Evolutionary conservation across 2,888 invertebrate genomes (phyloP).

Genomic region (Urechis unicinctus): DNA sequence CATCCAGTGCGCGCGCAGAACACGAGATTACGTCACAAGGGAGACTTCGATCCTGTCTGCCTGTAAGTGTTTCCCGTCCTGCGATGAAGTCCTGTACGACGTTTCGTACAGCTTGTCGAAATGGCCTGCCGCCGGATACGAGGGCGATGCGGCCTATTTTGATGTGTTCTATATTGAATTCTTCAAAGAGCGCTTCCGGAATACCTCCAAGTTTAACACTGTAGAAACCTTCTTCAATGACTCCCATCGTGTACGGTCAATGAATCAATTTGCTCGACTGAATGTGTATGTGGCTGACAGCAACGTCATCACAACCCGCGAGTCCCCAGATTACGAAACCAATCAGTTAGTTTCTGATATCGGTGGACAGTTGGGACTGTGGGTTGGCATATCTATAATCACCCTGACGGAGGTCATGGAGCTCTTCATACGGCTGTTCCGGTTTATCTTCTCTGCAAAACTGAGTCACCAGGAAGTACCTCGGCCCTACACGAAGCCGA

Average conservation of each 20-base stretch:
- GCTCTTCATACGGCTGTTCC: too few species aligned
- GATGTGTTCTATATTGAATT: slow-evolving; percentile 21
- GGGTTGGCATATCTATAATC: slow-evolving; percentile 23
- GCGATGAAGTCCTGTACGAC: slow-evolving; percentile 23
- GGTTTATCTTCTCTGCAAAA: too few species aligned
- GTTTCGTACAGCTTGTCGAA: slow-evolving; percentile 22
- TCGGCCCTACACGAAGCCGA: too few species aligned
- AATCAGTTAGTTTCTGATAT: slow-evolving; percentile 21
- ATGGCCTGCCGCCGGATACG: slow-evolving; percentile 23
- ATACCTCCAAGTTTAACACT: slow-evolving; percentile 13
- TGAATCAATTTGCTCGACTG: slow-evolving; percentile 20
- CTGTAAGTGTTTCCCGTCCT: slow-evolving; percentile 20
- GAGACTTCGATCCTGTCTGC: slow-evolving; percentile 13
- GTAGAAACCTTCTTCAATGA: slow-evolving; percentile 15
- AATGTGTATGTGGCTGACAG: slow-evolving; percentile 24
- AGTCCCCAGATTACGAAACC: slow-evolving; percentile 17
- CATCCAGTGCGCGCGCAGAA: slow-evolving; percentile 16
- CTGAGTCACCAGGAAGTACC: too few species aligned
- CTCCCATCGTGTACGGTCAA: slow-evolving; percentile 14
- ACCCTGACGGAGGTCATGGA: slow-evolving; percentile 21
- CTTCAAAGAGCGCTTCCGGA: slow-evolving; percentile 17
- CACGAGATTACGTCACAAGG: slow-evolving; percentile 11
- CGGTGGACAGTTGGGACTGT: slow-evolving; percentile 22
- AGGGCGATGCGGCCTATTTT: slow-evolving; percentile 22
- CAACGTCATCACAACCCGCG: slow-evolving; percentile 20